Base-by-base conservation (phyloP, 1,140 invertebrate genomes). In the Trichonephila clavipes region DNA sequence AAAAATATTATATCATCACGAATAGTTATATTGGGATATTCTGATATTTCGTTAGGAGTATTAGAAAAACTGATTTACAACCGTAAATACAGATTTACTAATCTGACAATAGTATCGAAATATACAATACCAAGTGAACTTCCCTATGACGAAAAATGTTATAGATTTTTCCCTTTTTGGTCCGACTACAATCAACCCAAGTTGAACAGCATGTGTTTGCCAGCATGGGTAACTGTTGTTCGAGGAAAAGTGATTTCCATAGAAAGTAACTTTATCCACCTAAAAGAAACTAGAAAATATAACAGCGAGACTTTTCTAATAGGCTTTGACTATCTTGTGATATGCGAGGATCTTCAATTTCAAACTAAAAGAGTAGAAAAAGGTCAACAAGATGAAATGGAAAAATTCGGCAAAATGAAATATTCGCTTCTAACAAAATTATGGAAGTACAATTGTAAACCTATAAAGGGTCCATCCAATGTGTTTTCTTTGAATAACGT, bases 61-160 rank as follows among this genome's bases (percentile, higher is more conserved):
- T 7, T 93, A 3, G 92, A 93, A 64, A 88, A 58, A 81, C 28
- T 93, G 64, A 93, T 93, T 34, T 93, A 93, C 51, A 93, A 58
- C 6, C 3, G 18, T 2, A 64, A 88, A 40, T 82, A 64, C 34
- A 88, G 72, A 64, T 93, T 81, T 88, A 93, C 86, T 24, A 93
- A 93, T 51, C 10, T 93, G 44, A 64, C 28, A 14, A 51, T 88
- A 14, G 28, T 93, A 6, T 62, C 85, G 19, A 88, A 88, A 61
- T 40, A 21, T 18, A 44, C 28, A 14, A 81, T 51, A 62, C 18
- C 40, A 44, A 24, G 91, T n/a, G 92, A 88, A 58, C 81, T 61
- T 82, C 21, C 19, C 19, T 21, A 64, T 0, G 59, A 93, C 51
- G 58, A 88, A 77, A 82, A 81, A 21, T 81, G 85, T 10, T 58